Percentiles rank a stretch among this genome's conserved stretches.
These are phyloP conservation scores for Ephialtes manifestator DNA, from an alignment of 2,888 invertebrate genomes.

Conservation along the genomic window DNA sequence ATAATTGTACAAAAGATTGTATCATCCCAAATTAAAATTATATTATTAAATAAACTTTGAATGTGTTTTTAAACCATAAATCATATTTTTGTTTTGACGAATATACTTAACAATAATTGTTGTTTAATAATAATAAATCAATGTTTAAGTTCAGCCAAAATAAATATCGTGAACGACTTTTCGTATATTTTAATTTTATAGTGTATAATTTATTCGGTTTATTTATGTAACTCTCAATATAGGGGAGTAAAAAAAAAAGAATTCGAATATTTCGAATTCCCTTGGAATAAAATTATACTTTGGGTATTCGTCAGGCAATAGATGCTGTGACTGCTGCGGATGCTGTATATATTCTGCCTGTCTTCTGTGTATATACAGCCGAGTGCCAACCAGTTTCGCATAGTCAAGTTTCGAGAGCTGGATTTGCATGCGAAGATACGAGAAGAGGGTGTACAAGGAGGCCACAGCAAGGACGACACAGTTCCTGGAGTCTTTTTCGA, in stretches of 20 bases:
- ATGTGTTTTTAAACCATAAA: too few species aligned
- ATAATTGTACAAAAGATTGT: too few species aligned
- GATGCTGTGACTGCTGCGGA: conserved; percentile 20
- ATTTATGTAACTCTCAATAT: not conserved
- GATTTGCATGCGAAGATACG: conserved; percentile 11
- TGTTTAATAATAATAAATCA: not conserved
- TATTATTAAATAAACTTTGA: too few species aligned
- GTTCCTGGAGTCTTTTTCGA: not conserved
- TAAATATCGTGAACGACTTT: not conserved
- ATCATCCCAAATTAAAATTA: too few species aligned
- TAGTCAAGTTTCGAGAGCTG: not conserved
- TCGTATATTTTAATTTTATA: not conserved
- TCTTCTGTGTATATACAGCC: not conserved
- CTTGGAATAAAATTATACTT: conserved; percentile 15
- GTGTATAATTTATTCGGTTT: not conserved
- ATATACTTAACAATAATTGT: too few species aligned
- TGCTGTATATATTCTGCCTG: conserved; percentile 1
- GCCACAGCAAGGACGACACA: not conserved
- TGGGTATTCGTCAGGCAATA: conserved; percentile 9
- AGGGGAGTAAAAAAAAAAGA: not conserved
- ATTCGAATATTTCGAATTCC: not conserved
- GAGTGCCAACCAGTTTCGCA: conserved; percentile 8
- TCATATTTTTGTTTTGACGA: too few species aligned
- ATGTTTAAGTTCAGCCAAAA: not conserved
- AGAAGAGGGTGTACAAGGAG: not conserved